phyloP scores from a whole-genome alignment of 2,888 invertebrate species.

The Cheiracanthium punctorium region DNA sequence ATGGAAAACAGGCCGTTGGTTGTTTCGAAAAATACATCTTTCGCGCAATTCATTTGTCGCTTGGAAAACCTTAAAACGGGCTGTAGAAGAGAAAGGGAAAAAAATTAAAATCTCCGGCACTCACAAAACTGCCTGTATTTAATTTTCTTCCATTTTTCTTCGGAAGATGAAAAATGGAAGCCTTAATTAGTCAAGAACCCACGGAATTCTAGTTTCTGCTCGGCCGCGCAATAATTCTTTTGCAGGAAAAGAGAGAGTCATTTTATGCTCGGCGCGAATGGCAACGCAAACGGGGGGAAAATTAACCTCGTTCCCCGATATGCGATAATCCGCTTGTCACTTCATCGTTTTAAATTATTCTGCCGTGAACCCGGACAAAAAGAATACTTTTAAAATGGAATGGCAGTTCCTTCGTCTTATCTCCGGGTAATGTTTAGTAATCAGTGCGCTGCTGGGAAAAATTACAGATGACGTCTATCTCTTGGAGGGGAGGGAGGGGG shows the following conservation, averaged over 20 bases:
- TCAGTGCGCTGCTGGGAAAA: constrained; percentile 12
- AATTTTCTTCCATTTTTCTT: constrained; percentile 15
- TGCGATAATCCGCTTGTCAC: constrained; percentile 49
- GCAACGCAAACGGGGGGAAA: constrained; percentile 8
- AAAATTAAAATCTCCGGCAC: not conserved
- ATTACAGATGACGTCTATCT: constrained; percentile 15
- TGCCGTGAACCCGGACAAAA: constrained; percentile 25
- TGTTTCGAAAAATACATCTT: not conserved
- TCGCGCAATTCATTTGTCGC: not conserved
- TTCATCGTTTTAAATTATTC: constrained; percentile 39
- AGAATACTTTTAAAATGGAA: constrained; percentile 12
- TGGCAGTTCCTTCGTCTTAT: constrained; percentile 1
- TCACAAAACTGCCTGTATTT: constrained; percentile 1
- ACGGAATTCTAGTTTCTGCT: constrained; percentile 6
- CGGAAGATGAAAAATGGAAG: constrained; percentile 16
- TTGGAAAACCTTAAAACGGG: not conserved
- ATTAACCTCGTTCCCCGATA: constrained; percentile 34
- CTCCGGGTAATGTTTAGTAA: constrained; percentile 12
- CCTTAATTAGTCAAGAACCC: constrained; percentile 6
- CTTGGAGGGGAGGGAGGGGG: not conserved
- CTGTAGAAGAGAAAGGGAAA: not conserved
- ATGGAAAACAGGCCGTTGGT: not conserved
- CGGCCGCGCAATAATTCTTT: constrained; percentile 1
- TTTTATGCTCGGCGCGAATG: not conserved
- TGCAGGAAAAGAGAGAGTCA: not conserved